Percentiles rank a stretch among this genome's conserved stretches.
Evolutionary conservation across 2,888 invertebrate genomes (phyloP).

Genomic region (Rotaria magnacalcarata): DNA sequence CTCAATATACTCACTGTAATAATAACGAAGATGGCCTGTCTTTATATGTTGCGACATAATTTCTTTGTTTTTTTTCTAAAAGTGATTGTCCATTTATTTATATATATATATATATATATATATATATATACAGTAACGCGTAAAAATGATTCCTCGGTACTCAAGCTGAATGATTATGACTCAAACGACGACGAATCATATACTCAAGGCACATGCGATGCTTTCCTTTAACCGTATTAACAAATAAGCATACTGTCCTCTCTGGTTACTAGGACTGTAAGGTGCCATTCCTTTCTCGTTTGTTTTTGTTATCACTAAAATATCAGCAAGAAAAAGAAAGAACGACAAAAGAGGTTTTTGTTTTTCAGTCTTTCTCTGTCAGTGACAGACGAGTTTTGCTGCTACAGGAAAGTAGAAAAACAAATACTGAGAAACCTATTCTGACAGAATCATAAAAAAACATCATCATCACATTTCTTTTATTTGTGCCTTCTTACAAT

Average conservation of each 20-base stretch:
- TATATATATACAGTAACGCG: no score
- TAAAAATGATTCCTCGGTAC: neutral
- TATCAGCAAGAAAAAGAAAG: neutral
- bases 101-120: neutral
- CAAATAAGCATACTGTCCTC: neutral
- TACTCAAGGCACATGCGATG: neutral
- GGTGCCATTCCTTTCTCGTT: neutral
- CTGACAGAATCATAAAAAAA: neutral
- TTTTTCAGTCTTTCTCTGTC: neutral
- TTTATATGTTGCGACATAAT: slow-evolving; percentile 11
- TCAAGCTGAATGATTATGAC: neutral
- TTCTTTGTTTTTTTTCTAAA: neutral
- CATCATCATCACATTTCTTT: neutral
- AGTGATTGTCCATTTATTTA: neutral
- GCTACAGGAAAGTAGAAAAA: neutral
- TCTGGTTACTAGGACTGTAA: neutral
- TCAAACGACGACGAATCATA: neutral
- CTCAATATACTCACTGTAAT: neutral
- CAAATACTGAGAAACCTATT: neutral
- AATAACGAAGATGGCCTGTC: neutral
- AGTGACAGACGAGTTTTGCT: neutral
- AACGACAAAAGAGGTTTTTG: neutral
- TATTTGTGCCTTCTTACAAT: neutral
- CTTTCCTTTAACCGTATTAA: neutral
- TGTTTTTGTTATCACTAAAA: neutral